These are phyloP conservation scores for Pachliopta kotzebuea DNA, from an alignment of 2,888 invertebrate species.

Conservation along the genomic window DNA sequence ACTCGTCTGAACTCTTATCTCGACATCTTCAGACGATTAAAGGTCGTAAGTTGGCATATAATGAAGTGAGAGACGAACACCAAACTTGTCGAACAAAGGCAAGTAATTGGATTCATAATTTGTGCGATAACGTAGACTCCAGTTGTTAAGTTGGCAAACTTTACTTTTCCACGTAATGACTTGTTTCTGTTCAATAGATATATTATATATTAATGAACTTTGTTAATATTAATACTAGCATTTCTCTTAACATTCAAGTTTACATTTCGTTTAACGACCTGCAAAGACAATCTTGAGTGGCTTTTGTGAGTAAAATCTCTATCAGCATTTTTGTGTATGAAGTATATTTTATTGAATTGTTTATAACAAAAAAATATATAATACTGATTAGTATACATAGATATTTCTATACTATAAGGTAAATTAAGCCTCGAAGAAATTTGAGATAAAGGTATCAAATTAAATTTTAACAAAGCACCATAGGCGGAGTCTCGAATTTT, in stretches of 20 bases:
- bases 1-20: constrained; percentile 32
- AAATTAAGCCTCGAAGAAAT: constrained; percentile 49
- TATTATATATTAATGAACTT: constrained; percentile 16
- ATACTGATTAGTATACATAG: background rate
- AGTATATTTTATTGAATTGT: background rate
- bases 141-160: constrained; percentile 27
- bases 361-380: background rate
- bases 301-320: background rate
- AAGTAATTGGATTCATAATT: constrained; percentile 51
- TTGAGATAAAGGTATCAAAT: constrained; percentile 76
- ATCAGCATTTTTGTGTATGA: background rate
- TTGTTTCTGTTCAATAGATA: constrained; percentile 13
- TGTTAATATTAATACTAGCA: background rate
- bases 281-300: background rate
- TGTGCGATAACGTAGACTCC: constrained; percentile 41
- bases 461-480: constrained; percentile 75
- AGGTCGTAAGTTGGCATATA: constrained; percentile 38
- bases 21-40: constrained; percentile 34
- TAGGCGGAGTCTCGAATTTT: constrained; percentile 64
- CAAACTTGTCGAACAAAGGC: constrained; percentile 43
- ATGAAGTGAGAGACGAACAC: constrained; percentile 43
- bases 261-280: background rate
- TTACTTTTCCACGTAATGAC: constrained; percentile 18
- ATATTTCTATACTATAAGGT: constrained; percentile 2
- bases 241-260: background rate